Percentiles rank a stretch among this genome's conserved stretches.
These are phyloP conservation scores for Porites cylindrica DNA, from an alignment of 92 coral and sea anemone genomes.

Conservation along the genomic window DNA sequence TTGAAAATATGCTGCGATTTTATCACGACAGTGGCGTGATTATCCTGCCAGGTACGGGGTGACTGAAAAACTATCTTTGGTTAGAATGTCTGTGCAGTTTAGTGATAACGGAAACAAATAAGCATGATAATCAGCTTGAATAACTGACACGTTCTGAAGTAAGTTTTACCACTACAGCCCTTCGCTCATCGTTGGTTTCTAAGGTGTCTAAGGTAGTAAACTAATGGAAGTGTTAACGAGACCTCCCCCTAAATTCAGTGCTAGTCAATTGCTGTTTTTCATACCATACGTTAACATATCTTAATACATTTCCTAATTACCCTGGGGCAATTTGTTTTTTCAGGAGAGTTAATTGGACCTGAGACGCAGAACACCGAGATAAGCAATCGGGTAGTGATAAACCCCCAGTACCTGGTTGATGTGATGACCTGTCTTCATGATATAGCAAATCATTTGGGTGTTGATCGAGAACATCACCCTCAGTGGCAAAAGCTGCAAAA, in stretches of 20 bases:
- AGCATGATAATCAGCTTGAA: no score
- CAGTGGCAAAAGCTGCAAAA: constrained; percentile 55
- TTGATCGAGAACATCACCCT: constrained; percentile 45
- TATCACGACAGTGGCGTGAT: constrained; percentile 81
- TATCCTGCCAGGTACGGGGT: constrained; percentile 62
- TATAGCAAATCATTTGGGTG: constrained; percentile 29
- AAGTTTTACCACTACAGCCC: no score
- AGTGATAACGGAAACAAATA: not conserved
- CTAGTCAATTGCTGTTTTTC: no score
- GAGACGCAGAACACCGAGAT: constrained; percentile 21
- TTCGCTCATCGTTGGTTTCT: no score
- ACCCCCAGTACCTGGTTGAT: constrained; percentile 77
- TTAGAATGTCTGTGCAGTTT: not conserved
- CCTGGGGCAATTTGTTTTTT: not conserved
- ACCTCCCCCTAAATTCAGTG: no score
- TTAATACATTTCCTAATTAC: no score
- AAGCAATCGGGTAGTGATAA: constrained; percentile 57
- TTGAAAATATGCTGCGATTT: constrained; percentile 70
- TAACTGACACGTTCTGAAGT: no score
- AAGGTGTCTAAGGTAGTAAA: not conserved
- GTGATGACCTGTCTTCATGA: constrained; percentile 82
- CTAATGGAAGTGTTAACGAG: no score
- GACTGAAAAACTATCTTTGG: not conserved
- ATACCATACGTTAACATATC: no score
- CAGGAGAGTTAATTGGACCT: constrained; percentile 59